A percentile compares a stretch with the other conserved stretches of the same genome.
phyloP scores from a whole-genome alignment of 1,140 invertebrate genomes.

The Achroia grisella region DNA sequence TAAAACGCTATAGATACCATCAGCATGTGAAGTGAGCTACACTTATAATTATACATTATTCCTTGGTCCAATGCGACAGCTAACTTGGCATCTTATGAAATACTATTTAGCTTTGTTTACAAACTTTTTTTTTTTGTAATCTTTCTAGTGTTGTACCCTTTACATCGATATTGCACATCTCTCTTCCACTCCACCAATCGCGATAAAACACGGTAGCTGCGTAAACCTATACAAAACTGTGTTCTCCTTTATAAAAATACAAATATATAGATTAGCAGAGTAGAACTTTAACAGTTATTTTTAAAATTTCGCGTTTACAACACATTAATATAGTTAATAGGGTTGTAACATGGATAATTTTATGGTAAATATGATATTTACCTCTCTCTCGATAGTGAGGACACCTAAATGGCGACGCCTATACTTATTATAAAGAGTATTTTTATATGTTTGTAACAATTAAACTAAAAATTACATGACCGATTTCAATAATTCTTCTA shows the following conservation, averaged over 20 bases:
- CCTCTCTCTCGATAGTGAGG: too few relatives aligned
- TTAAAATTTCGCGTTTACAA: too few relatives aligned
- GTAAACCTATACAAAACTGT: conserved; percentile 1
- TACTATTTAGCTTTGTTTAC: conserved; percentile 37
- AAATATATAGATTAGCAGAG: conserved; percentile 7
- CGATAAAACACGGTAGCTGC: not conserved
- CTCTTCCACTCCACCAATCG: conserved; percentile 8
- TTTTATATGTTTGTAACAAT: too few relatives aligned
- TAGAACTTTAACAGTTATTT: not conserved
- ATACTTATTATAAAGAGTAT: too few relatives aligned
- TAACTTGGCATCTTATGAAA: conserved; percentile 63
- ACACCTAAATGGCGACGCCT: too few relatives aligned
- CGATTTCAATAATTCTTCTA: too few relatives aligned
- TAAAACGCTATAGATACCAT: conserved; percentile 52
- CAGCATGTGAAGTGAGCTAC: conserved; percentile 59
- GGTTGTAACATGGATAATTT: too few relatives aligned
- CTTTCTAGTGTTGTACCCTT: conserved; percentile 21
- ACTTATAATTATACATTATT: conserved; percentile 46
- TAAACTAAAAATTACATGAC: too few relatives aligned
- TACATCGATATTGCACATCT: conserved; percentile 36
- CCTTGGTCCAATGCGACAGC: conserved; percentile 65
- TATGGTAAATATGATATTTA: too few relatives aligned
- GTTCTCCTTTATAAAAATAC: conserved; percentile 5
- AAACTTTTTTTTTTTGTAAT: conserved; percentile 25
- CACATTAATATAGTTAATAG: too few relatives aligned